Base-by-base conservation (phyloP, 2,888 invertebrate species). In the Pheosia tremula region DNA sequence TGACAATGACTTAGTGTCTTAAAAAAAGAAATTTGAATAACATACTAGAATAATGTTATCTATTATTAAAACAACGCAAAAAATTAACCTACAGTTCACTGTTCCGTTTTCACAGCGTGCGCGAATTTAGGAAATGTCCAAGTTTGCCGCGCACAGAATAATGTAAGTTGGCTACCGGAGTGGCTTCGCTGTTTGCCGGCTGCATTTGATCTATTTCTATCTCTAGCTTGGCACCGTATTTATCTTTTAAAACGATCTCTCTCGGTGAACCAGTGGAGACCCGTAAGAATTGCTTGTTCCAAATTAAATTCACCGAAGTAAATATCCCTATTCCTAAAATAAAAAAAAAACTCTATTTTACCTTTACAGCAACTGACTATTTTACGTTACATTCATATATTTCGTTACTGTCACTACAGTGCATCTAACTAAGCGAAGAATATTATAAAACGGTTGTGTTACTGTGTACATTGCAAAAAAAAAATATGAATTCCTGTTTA, bases 191-290 rank as follows among this genome's bases (percentile, higher is more conserved):
- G 74, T 77, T 77, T 62, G 68, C 67, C 60, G 75, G 62, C 70
- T 77, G 78, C 77, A 77, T 81, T 78, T 78, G 76, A 82, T 83
- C 75, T 81, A 67, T 83, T 81, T 81, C 79, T 79, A 84, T 78
- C 77, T 77, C 71, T 65, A 60, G 65, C 63, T 69, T 67, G 69
- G 64, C 70, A 68, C 74, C 69, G 55, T 74, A 67, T 79, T 79
- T 79, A 77, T 76, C 77, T 79, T 73, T 72, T 69, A 74, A 78
- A 78, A 67, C 69, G 66, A 79, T 78, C 67, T 72, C 64, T 71
- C 69, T 65, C 56, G 9, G 66, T 61, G 60, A 61, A 59, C 61
- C 61, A 61, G 55, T 57, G 57, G 59, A 64, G 63, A 62, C 63
- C 67, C 63, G 62, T 57, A 65, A 75, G 75, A 72, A 67, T 68